Evolutionary conservation across 2,797 vertebrate species (phyloP).

Genomic region (Galaxias olidus): DNA sequence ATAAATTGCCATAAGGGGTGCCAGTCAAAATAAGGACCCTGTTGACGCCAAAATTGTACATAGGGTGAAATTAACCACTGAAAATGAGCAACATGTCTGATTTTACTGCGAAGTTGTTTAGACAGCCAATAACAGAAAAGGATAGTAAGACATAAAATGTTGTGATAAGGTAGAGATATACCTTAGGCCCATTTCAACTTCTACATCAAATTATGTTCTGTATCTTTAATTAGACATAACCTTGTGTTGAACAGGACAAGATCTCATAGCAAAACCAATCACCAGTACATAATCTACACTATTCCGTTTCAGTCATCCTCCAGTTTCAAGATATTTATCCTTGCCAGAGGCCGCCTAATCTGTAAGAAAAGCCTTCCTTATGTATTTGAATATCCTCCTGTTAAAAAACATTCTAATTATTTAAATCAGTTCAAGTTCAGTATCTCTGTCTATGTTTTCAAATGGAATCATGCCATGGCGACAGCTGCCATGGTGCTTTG

Average conservation of each 20-base stretch:
- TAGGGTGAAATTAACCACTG: not conserved
- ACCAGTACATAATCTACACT: not conserved
- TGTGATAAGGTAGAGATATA: too few relatives aligned
- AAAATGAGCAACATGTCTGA: constrained; percentile 3
- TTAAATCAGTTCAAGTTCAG: constrained; percentile 37
- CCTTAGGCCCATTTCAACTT: too few relatives aligned
- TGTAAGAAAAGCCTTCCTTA: constrained; percentile 29
- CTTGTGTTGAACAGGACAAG: too few relatives aligned
- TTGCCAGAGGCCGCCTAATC: constrained; percentile 19
- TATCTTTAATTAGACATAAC: too few relatives aligned
- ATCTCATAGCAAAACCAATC: not conserved
- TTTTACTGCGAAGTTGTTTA: constrained; percentile 12
- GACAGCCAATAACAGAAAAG: not conserved
- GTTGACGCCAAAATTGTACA: not conserved
- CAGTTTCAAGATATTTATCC: constrained; percentile 16
- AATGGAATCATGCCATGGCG: constrained; percentile 17
- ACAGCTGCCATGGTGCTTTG: constrained; percentile 50
- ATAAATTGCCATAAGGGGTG: constrained; percentile 22
- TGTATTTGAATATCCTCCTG: constrained; percentile 39
- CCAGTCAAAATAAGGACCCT: constrained; percentile 14
- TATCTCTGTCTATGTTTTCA: constrained; percentile 34
- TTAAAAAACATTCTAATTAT: constrained; percentile 46
- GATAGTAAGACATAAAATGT: too few relatives aligned
- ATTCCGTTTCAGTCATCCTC: constrained; percentile 12
- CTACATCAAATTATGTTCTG: too few relatives aligned